Base-by-base conservation (phyloP, 2,113 vertebrate genomes). In the Cephalophus harveyi region DNA sequence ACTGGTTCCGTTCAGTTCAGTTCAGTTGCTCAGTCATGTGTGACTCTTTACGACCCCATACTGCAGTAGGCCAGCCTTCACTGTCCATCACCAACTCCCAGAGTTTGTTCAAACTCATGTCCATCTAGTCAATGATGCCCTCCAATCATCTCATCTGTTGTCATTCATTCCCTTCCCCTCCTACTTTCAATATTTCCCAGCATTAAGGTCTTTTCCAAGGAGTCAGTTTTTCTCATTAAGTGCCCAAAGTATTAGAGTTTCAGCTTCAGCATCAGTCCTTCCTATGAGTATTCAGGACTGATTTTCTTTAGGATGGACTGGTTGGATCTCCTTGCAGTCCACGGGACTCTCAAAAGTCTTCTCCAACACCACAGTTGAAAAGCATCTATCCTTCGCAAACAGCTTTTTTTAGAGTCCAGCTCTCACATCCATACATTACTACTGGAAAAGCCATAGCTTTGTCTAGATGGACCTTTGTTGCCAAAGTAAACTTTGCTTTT, bases 11-110 rank as follows among this genome's bases (percentile, higher is more conserved):
- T 5, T 67, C 62, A 64, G 4, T 62, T 67, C 33, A 67, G 2
- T n/a, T n/a, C 16, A 67, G 33, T 67, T 2, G 0, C 62, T 8
- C 62, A 67, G 62, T 67, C 62, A n/a, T 67, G 62, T 67, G 33
- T 0, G 8, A 19, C 62, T 67, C 62, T 67, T 67, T n/a, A 19
- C 0, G 0, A 67, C 4, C 33, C 33, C 62, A n/a, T 19, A n/a
- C 62, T 67, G 33, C 33, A 67, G 16, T n/a, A n/a, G 33, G 33
- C 33, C 62, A n/a, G 33, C 33, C 33, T 67, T 67, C 16, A n/a
- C 62, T n/a, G 33, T 67, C 16, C 62, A 67, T 67, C 62, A 67
- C 8, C 62, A 67, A 2, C 62, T n/a, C 33, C 16, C 16, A 67
- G 33, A n/a, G 16, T n/a, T 19, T 67, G 33, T n/a, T 9, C 62